Conservation (phyloP, 2,797 vertebrate genomes). For the Mormyrops attenuatus region DNA sequence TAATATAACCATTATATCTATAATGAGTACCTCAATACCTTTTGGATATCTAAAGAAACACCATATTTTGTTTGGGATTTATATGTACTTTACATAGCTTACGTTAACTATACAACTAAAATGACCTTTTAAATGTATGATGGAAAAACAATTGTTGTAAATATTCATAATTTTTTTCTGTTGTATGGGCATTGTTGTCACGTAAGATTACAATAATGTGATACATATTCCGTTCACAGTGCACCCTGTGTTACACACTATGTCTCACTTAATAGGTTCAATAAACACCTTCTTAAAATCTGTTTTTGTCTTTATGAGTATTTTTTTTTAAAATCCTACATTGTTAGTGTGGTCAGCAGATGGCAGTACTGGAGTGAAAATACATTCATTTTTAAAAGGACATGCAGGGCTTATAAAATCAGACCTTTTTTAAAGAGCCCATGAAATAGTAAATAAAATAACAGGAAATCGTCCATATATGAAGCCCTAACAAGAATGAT, state of each 20-base stretch:
- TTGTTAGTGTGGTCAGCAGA: not conserved
- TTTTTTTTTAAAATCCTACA: not conserved
- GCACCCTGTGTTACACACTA: not conserved
- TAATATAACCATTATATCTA: not conserved
- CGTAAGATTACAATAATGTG: not conserved
- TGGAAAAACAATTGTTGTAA: not conserved
- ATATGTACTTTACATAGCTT: not conserved
- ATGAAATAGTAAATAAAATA: not conserved
- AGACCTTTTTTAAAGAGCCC: not conserved
- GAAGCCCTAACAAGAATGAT: not conserved
- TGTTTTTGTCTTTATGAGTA: not conserved
- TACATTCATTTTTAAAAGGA: not conserved
- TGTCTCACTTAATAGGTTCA: not conserved
- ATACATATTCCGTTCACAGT: not conserved
- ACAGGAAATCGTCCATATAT: not conserved
- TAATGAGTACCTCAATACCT: not conserved
- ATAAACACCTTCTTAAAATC: not conserved
- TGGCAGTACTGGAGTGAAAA: slow-evolving; percentile 6
- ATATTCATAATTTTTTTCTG: not conserved
- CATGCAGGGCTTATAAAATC: not conserved
- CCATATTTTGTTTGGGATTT: not conserved
- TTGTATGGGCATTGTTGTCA: not conserved
- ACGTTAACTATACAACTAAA: not conserved
- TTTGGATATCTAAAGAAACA: not conserved
- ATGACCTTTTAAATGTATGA: not conserved